phyloP scores from a whole-genome alignment of 1,140 invertebrate species.

The Globodera rostochiensis region DNA sequence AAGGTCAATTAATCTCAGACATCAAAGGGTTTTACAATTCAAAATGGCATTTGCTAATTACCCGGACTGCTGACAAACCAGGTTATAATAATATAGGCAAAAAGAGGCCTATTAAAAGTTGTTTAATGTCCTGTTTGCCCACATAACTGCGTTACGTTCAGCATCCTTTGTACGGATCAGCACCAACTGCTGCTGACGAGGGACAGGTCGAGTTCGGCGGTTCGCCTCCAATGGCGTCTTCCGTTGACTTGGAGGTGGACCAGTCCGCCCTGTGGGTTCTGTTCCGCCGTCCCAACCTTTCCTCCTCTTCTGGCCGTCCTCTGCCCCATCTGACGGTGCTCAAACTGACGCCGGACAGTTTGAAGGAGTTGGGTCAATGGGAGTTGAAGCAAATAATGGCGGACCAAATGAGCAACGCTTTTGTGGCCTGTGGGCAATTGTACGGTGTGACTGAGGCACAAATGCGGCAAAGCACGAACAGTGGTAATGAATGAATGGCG shows the following conservation, averaged over 20 bases:
- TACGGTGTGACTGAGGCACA: constrained; percentile 17
- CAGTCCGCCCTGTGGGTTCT: constrained; percentile 32
- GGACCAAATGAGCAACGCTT: constrained; percentile 17
- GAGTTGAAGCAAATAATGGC: constrained; percentile 15
- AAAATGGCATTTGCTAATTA: no score
- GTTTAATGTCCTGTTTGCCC: no score
- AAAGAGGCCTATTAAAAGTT: no score
- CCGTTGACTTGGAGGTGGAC: constrained; percentile 36
- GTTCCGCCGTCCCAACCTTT: constrained; percentile 19
- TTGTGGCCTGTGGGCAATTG: constrained; percentile 31
- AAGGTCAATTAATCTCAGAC: no score
- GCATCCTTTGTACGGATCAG: constrained; percentile 8
- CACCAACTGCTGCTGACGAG: background rate
- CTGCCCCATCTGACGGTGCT: constrained; percentile 22
- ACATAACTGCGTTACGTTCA: background rate
- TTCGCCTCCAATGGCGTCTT: constrained; percentile 1
- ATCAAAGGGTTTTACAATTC: no score
- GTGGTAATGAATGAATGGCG: background rate
- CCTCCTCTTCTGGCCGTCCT: background rate
- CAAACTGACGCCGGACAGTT: constrained; percentile 31
- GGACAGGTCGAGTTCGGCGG: no score
- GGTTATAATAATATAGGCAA: no score
- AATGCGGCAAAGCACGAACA: background rate
- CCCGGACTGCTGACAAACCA: no score
- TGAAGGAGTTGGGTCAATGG: constrained; percentile 39